Conservation (phyloP, 2,888 invertebrate species). For the Idaea straminata region DNA sequence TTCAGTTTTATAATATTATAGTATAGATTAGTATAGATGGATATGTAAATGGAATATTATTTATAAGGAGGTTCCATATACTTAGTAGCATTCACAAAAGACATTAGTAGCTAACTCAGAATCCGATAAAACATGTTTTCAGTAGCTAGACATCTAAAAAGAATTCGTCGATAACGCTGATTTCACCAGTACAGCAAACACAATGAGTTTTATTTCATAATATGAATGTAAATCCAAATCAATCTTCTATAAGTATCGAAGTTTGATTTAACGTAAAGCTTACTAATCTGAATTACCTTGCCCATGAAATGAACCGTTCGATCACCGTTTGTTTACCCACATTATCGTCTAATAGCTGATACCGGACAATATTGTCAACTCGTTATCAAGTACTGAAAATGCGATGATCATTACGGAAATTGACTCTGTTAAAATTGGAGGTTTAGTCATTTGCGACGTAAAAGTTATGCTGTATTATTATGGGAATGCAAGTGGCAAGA, state of each 20-base stretch:
- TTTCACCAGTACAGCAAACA: neutral
- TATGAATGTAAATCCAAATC: neutral
- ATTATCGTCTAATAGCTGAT: constrained; percentile 67
- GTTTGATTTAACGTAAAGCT: constrained; percentile 22
- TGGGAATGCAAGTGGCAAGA: neutral
- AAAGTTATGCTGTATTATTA: neutral
- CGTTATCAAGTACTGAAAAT: neutral
- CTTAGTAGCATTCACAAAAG: too few relatives aligned
- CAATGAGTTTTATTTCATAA: constrained; percentile 9
- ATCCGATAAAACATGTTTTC: too few relatives aligned
- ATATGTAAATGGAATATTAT: too few relatives aligned
- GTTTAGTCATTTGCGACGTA: neutral
- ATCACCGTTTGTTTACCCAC: constrained; percentile 56
- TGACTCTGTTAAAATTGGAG: constrained; percentile 13
- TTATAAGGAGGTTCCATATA: too few relatives aligned
- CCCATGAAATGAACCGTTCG: constrained; percentile 57
- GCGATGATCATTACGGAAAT: neutral
- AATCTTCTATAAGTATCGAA: neutral
- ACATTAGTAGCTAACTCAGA: too few relatives aligned
- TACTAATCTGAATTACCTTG: constrained; percentile 37
- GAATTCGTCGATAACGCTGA: too few relatives aligned
- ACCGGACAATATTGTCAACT: constrained; percentile 49
- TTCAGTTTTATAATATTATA: too few relatives aligned
- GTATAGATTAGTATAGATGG: too few relatives aligned
- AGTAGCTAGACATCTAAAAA: too few relatives aligned